Base-by-base conservation (phyloP, 2,113 vertebrate species). In the Leucopsar rothschildi region DNA sequence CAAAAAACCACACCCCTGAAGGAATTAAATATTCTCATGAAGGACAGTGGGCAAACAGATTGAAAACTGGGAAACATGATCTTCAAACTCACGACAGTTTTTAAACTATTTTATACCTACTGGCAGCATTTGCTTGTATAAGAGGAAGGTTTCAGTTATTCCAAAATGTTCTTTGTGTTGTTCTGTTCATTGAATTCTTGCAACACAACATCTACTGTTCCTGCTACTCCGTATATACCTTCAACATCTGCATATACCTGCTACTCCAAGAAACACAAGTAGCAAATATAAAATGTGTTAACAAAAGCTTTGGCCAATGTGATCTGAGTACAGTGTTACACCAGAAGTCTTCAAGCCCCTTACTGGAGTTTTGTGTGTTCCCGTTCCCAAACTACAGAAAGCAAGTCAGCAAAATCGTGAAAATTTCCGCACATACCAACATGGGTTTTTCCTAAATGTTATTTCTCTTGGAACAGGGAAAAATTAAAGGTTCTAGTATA, bases 371-470 rank as follows among this genome's bases (percentile, higher is more conserved):
- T 37, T 9, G 0, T 28, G 10, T 47, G 29, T 16, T 44, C 17
- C 12, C 15, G 45, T 33, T 93, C 24, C 39, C 25, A 75, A 29
- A 40, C 8, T 35, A 23, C 12, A 40, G 24, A 76, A n/a, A 66
- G 28, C 56, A 77, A 55, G 2, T 1, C 27, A 61, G 9, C 25
- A 78, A 11, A 75, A 40, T 10, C 0, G 0, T 25, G 82, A 84
- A 52, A 5, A 37, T 53, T 73, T 10, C 37, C 2, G 2, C 9
- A 50, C 4, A 9, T 12, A 2, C 0, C 3, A 45, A 14, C 2
- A 18, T 56, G 15, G 6, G 4, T 6, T 82, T 66, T 63, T 59
- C 29, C 39, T 29, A 56, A 49, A 21, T 39, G 10, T 5, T 40
- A 31, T 63, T 86, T 56, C n/a, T 72, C 19, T 40, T 2, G 1